Evolutionary conservation across 2,113 vertebrate genomes (phyloP).

Genomic region (Mustelus asterias): DNA sequence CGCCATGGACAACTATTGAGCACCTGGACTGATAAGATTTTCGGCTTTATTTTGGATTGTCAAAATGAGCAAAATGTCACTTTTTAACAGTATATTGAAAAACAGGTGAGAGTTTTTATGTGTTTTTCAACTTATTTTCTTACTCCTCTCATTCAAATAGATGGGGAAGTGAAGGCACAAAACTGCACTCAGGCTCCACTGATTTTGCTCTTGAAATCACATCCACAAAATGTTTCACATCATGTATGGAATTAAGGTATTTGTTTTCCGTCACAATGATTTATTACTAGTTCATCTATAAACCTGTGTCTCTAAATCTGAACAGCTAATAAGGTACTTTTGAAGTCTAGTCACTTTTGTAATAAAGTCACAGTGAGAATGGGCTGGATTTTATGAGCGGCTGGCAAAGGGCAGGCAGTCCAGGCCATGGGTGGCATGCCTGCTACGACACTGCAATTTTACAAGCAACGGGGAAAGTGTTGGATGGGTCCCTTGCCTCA

Average conservation of each 20-base stretch:
- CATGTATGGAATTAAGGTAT: not conserved
- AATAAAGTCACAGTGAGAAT: not conserved
- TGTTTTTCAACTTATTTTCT: not conserved
- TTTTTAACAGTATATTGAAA: not conserved
- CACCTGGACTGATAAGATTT: not conserved
- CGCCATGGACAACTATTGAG: not conserved
- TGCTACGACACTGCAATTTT: too few species aligned
- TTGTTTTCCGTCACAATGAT: not conserved
- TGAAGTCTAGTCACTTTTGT: not conserved
- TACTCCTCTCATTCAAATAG: not conserved
- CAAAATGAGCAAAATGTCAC: not conserved
- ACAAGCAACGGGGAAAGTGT: too few species aligned
- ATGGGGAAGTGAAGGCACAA: not conserved
- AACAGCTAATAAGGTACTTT: not conserved
- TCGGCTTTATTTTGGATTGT: not conserved
- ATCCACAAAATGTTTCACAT: not conserved
- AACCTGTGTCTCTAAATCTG: not conserved
- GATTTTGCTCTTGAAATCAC: too few species aligned
- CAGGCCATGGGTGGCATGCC: too few species aligned
- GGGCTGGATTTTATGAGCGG: too few species aligned
- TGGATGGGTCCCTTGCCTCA: too few species aligned
- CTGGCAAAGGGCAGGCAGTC: too few species aligned
- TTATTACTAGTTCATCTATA: not conserved
- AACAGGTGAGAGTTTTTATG: not conserved
- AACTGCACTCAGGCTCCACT: too few species aligned